These are phyloP conservation scores for Cryptus viduatorius DNA, from an alignment of 2,888 invertebrate genomes.

Conservation along the genomic window DNA sequence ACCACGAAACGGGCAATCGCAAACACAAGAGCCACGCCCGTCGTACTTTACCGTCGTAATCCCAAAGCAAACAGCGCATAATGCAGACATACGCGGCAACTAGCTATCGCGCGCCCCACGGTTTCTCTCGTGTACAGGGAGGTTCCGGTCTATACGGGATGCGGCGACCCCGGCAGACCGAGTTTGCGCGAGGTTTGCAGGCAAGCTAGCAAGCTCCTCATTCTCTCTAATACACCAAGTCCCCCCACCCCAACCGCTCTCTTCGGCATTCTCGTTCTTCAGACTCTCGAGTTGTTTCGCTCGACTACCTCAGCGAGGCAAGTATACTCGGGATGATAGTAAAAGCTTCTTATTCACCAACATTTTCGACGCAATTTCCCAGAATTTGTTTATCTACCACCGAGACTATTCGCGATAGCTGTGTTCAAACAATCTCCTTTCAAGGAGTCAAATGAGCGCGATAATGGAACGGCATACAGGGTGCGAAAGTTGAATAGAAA, in stretches of 20 bases:
- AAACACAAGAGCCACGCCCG: constrained; percentile 74
- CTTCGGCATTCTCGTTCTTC: constrained; percentile 25
- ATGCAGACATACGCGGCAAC: constrained; percentile 81
- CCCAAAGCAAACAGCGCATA: constrained; percentile 80
- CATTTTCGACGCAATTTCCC: constrained; percentile 16
- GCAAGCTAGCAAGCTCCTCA: constrained; percentile 1
- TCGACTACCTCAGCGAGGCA: not conserved
- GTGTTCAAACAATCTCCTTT: not conserved
- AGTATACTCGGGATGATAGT: not conserved
- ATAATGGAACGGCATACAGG: too few relatives aligned
- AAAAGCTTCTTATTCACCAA: constrained; percentile 19
- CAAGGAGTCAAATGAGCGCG: not conserved
- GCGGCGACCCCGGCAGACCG: constrained; percentile 29
- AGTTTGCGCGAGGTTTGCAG: constrained; percentile 18
- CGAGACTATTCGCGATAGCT: not conserved
- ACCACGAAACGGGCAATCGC: constrained; percentile 80
- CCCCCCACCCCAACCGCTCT: not conserved
- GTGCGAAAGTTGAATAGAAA: not conserved
- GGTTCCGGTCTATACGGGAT: constrained; percentile 29
- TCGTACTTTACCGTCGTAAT: constrained; percentile 82
- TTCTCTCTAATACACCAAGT: not conserved
- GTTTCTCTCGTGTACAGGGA: not conserved
- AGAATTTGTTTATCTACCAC: constrained; percentile 11
- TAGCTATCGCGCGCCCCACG: constrained; percentile 42
- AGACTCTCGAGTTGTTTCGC: constrained; percentile 21